Evolutionary conservation across 2,113 vertebrate genomes (phyloP), one percentile per base, ranked within the genome.

Genomic region (Acrocephalus kingi): DNA sequence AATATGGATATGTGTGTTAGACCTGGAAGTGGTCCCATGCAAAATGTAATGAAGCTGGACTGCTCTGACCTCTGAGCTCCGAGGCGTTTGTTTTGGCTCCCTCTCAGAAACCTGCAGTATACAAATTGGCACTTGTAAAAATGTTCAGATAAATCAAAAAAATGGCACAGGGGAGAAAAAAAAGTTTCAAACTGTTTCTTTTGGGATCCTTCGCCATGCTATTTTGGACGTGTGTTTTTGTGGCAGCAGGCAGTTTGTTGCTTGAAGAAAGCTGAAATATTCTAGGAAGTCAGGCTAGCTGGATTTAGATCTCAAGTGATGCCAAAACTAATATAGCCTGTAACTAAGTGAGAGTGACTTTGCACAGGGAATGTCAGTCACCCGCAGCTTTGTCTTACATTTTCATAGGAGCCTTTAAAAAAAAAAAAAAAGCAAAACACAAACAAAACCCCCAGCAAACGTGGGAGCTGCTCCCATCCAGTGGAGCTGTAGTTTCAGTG

Each of bases 81-180:
- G 39, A 73, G 54, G 89, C 55, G 92, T 95, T 97, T 97, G 92
- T 90, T 92, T 97, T 97, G 97, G 94, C 91, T 91, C 90, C 80
- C 81, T 81, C 23, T 13, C 89, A 75, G 64, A 95, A 96, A 93
- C 93, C 87, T 95, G 93, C 92, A 91, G 84, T 79, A 94, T 59
- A 94, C 91, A 96, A 95, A 95, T 94, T 94, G 92, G 91, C 81
- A 93, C 90, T 95, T 95, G 85, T 96, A 93, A 96, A 96, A 94
- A 92, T 94, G 90, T 93, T 97, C 92, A 56, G 91, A 93, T 92
- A 95, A 97, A 94, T 97, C 93, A 96, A 90, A 97, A 97, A 85
- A 97, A 75, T 56, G 86, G 83, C 81, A 80, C 35, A 4, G 51
- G 31, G 11, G 24, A 20, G 49, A 2, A 6, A 7, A 43, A 84